Evolutionary conservation across 2,888 invertebrate genomes (phyloP), one percentile per base, ranked within the genome.

Genomic region (Orthosia cruda): DNA sequence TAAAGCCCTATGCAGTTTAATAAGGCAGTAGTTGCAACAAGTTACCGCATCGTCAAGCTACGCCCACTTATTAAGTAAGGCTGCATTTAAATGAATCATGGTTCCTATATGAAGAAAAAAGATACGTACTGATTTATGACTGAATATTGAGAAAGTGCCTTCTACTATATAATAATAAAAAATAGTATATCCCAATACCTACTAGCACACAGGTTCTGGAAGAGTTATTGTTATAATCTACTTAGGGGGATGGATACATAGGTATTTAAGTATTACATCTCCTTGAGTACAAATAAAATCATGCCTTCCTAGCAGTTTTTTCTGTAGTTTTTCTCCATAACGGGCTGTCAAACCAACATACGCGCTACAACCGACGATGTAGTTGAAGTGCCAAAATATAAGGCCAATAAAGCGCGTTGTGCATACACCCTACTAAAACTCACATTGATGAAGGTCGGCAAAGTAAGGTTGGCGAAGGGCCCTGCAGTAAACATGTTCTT

Each of bases 391-490:
- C 40, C 9, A 40, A 40, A 40, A 4, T 40, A 40, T 32, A 3
- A 32, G 32, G 32, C 32, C 32, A 7, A 3, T 32, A 40, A n/a
- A n/a, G n/a, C n/a, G n/a, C n/a, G n/a, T n/a, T n/a, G n/a, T n/a
- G n/a, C 16, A 18, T 40, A 40, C 12, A 26, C 26, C 67, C 23
- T 69, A 47, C 18, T 7, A 45, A 26, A 67, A 76, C 87, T 70
- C 84, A 96, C 96, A 83, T 93, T 88, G 50, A 96, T 82, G 82
- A 96, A 96, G 2, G 96, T 95, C 2, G 94, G 87, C 49, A 96
- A 78, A 0, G 95, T 96, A 4, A 96, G 91, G 62, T 92, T 72
- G 5, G 93, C 92, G 80, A 96, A 96, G 0, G 96, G 96, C 2
- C 96, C 96, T 0, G 96, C 96, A 0, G 93, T 94, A 77, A 93